These are phyloP conservation scores for Chauna torquata DNA, from an alignment of 2,113 vertebrate species.

Conservation along the genomic window DNA sequence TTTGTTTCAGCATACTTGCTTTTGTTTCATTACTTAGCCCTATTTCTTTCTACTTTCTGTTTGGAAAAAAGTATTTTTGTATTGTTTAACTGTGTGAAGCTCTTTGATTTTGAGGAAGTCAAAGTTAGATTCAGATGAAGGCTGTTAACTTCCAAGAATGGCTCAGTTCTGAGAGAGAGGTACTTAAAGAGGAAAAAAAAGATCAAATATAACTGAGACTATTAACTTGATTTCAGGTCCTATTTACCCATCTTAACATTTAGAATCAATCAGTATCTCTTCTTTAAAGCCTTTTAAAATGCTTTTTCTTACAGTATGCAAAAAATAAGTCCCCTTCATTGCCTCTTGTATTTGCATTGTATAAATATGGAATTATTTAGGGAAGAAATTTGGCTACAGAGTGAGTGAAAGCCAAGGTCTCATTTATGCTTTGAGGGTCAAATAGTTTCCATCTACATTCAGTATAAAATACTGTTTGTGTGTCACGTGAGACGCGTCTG, in stretches of 20 bases:
- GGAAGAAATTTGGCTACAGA: not conserved
- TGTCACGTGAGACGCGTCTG: fast-evolving
- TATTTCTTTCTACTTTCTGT: not conserved
- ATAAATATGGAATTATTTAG: not conserved
- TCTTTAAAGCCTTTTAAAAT: not conserved
- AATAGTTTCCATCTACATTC: not conserved
- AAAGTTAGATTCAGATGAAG: not conserved
- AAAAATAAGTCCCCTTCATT: not conserved
- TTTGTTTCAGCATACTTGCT: not conserved
- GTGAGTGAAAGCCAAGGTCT: not conserved
- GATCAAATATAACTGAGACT: not conserved
- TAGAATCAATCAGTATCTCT: not conserved
- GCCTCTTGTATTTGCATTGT: not conserved
- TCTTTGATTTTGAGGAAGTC: not conserved
- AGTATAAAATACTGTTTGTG: fast-evolving
- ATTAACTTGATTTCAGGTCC: not conserved
- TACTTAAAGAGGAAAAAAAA: not conserved
- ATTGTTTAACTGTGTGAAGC: not conserved
- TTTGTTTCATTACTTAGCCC: not conserved
- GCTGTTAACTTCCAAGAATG: not conserved
- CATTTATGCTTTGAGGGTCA: not conserved
- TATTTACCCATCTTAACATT: not conserved
- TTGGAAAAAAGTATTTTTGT: not conserved
- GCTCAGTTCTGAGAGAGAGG: not conserved
- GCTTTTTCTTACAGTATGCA: not conserved